These are phyloP conservation scores for Clarias laeviceps DNA, from an alignment of 2,797 vertebrate species.

Conservation along the genomic window DNA sequence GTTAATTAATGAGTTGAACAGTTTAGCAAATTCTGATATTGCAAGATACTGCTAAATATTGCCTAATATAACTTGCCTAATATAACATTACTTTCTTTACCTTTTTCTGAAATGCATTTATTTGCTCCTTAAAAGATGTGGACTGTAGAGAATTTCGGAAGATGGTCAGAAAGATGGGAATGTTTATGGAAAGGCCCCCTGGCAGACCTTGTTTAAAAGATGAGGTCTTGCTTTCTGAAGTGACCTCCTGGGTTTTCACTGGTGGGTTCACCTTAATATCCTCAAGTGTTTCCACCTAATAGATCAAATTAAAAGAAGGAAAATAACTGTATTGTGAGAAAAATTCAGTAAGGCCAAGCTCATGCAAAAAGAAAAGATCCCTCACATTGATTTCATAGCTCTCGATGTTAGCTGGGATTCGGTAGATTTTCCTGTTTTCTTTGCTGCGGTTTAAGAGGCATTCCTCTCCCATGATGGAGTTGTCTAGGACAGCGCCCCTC, in stretches of 20 bases:
- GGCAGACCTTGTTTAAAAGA: rapidly evolving
- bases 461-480: slow-evolving; percentile 81
- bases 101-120: slow-evolving; percentile 82
- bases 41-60: not conserved
- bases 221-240: not conserved
- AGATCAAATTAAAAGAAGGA: slow-evolving; percentile 5
- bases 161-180: slow-evolving; percentile 55
- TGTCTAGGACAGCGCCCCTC: slow-evolving; percentile 83
- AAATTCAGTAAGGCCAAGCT: not conserved
- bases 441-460: slow-evolving; percentile 73
- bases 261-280: slow-evolving; percentile 67
- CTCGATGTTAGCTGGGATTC: slow-evolving; percentile 86
- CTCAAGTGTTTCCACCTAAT: slow-evolving; percentile 78
- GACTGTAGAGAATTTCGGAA: rapidly evolving
- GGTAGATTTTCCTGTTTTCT: slow-evolving; percentile 73
- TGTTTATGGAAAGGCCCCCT: not conserved
- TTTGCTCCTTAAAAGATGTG: slow-evolving; percentile 67
- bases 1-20: not conserved
- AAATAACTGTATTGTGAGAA: not conserved
- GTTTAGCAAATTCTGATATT: not conserved
- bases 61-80: too few species aligned
- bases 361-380: not conserved
- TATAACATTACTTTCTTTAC: slow-evolving; percentile 61
- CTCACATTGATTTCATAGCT: slow-evolving; percentile 83
- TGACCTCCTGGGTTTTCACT: slow-evolving; percentile 52